These are phyloP conservation scores for Neodiprion virginianus DNA, from an alignment of 1,140 invertebrate species.

Conservation along the genomic window DNA sequence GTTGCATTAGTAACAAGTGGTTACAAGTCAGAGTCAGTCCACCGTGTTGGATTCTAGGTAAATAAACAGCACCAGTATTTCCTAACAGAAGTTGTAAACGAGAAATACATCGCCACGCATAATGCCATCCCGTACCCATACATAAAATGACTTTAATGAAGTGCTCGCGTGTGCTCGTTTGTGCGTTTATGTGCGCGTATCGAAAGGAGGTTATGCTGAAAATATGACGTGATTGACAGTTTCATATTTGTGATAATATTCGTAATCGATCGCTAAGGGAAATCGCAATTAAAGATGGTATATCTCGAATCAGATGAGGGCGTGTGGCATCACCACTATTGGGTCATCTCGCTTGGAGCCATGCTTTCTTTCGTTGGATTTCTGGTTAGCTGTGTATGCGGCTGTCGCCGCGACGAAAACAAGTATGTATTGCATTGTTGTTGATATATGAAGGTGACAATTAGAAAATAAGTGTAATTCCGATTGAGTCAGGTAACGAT, in stretches of 20 bases:
- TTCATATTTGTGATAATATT: not conserved
- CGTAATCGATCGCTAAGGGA: not conserved
- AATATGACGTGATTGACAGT: not conserved
- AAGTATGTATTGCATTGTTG: slow-evolving; percentile 40
- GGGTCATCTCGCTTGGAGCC: slow-evolving; percentile 50
- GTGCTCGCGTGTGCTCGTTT: too few species aligned
- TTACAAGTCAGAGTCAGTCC: too few species aligned
- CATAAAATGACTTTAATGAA: too few species aligned
- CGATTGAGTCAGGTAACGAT: too few species aligned
- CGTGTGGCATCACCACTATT: slow-evolving; percentile 55
- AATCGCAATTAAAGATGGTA: slow-evolving; percentile 10
- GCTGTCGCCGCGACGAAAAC: slow-evolving; percentile 54
- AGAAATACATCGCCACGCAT: too few species aligned
- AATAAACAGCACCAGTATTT: too few species aligned
- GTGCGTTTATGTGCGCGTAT: not conserved
- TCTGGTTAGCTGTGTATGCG: slow-evolving; percentile 55
- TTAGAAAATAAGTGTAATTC: too few species aligned
- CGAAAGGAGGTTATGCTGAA: not conserved
- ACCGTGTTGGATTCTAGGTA: too few species aligned
- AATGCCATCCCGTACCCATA: too few species aligned
- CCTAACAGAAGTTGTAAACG: too few species aligned
- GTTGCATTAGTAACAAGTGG: too few species aligned
- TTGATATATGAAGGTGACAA: slow-evolving; percentile 7
- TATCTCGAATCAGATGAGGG: slow-evolving; percentile 36
- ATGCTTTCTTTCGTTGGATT: slow-evolving; percentile 54